Evolutionary conservation across 2,797 vertebrate genomes (phyloP), one percentile per base, ranked within the genome.

Genomic region (Luscinia luscinia): DNA sequence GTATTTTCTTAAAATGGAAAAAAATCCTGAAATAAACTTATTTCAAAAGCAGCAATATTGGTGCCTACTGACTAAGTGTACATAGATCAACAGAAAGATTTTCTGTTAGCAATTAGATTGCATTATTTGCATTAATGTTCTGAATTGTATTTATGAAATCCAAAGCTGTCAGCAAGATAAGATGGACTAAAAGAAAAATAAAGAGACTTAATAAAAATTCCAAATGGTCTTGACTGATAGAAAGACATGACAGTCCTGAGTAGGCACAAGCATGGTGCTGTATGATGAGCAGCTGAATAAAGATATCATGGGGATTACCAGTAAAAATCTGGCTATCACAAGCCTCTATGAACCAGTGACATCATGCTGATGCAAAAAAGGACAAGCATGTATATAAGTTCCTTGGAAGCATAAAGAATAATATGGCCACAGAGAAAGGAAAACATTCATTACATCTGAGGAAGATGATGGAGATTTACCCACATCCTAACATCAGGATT

Each of bases 401-500:
- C 23, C 22, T 54, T n/a, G 40, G 43, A 82, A 68, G 1, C 9
- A 66, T 36, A 40, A 91, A 54, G 18, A 43, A 51, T 67, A 40
- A 15, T 8, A 38, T 30, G 18, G 1, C 2, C 10, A 49, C 11
- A 18, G 23, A 64, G 9, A 79, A 79, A 55, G 15, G 12, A 59
- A 80, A 77, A 76, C 41, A 78, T 12, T 62, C 4, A 55, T 90
- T 74, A 32, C 1, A 0, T 67, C 54, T 76, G 64, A 85, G 63
- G 49, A 58, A 70, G 9, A 32, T 15, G 40, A 41, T 15, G 24
- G 3, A 73, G 17, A 79, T 79, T 48, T 70, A 51, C 19, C 12
- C 1, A 2, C 4, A 51, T 28, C 15, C 26, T 24, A 62, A 8
- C 0, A 1, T 41, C 20, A 77, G 8, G 11, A 51, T 22, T 82